phyloP scores from a whole-genome alignment of 2,113 vertebrate species.

The Narcine bancroftii region DNA sequence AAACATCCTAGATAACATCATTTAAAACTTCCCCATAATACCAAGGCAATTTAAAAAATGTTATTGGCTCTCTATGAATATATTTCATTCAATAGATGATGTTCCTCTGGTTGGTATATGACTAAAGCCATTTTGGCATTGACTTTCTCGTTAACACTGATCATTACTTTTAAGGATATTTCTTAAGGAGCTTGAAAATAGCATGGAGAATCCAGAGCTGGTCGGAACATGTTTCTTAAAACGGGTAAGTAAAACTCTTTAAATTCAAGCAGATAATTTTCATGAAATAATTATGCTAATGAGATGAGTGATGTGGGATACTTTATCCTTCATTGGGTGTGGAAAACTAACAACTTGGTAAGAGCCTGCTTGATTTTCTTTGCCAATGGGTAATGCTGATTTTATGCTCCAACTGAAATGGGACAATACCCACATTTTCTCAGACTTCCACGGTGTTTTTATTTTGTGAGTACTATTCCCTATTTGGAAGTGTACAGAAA shows the following conservation, averaged over 20 bases:
- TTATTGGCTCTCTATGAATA: background rate
- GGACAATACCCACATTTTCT: background rate
- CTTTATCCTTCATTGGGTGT: background rate
- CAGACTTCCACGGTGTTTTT: background rate
- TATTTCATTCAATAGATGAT: background rate
- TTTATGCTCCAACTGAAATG: background rate
- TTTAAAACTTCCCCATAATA: background rate
- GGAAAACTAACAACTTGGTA: background rate
- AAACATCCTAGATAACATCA: background rate
- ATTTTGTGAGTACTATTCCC: background rate
- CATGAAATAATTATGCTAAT: background rate
- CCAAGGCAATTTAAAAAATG: background rate
- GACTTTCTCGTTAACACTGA: constrained; percentile 32
- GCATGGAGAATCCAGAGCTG: constrained; percentile 76
- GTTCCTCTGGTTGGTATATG: background rate
- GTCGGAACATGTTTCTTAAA: constrained; percentile 86
- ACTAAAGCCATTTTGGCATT: background rate
- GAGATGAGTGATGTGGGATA: background rate
- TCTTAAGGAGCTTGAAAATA: constrained; percentile 82
- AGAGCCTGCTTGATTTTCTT: background rate
- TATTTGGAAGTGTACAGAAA: background rate
- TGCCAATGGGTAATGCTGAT: background rate
- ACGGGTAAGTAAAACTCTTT: constrained; percentile 63
- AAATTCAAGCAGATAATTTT: background rate
- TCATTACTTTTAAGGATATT: constrained; percentile 65